Evolutionary conservation across 2,888 invertebrate species (phyloP).

Genomic region (Mechanitis messenoides): DNA sequence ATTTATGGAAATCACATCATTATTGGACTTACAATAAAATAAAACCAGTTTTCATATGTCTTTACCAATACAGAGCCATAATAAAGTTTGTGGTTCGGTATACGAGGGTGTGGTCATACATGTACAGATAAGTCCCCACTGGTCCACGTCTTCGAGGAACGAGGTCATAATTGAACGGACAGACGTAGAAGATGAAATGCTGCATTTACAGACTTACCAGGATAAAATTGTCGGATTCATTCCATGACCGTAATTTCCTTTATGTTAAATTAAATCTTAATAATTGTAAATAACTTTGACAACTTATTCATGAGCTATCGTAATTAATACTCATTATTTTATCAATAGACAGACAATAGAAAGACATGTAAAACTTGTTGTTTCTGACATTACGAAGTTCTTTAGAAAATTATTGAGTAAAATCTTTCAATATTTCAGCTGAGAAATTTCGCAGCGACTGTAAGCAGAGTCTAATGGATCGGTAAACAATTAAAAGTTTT

Average conservation of each 20-base stretch:
- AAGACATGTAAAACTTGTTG: too few species aligned
- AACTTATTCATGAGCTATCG: too few species aligned
- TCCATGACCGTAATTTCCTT: background rate
- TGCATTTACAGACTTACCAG: background rate
- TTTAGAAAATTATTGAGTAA: too few species aligned
- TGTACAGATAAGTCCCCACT: background rate
- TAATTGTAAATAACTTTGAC: too few species aligned
- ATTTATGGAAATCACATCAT: too few species aligned
- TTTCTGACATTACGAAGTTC: too few species aligned
- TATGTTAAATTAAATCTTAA: too few species aligned
- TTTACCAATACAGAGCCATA: background rate
- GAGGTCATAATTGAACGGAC: slow-evolving; percentile 5
- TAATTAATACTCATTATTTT: too few species aligned
- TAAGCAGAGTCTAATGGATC: slow-evolving; percentile 9
- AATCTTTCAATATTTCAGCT: too few species aligned
- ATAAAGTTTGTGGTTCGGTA: background rate
- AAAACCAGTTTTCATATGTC: background rate
- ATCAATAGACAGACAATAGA: too few species aligned
- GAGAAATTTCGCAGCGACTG: slow-evolving; percentile 5
- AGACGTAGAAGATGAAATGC: slow-evolving; percentile 3
- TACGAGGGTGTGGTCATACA: background rate
- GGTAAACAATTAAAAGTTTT: slow-evolving; percentile 16
- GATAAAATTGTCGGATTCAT: background rate
- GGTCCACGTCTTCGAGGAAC: background rate
- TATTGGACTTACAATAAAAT: background rate